Conservation (phyloP, 2,113 vertebrate species). For the Cheirogaleus medius region DNA sequence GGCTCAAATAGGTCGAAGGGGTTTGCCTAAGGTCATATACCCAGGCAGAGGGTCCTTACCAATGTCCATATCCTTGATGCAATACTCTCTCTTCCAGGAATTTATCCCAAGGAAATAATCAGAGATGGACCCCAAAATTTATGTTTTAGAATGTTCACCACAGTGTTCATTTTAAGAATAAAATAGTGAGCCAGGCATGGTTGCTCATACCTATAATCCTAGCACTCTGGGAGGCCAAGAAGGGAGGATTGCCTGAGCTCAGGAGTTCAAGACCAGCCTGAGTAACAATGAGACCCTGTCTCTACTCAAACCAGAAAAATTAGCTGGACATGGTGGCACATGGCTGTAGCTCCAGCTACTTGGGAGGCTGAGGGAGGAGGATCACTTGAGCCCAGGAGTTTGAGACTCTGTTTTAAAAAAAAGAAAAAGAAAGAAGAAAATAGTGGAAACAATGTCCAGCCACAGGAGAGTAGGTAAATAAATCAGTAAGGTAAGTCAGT, state of each 20-base stretch:
- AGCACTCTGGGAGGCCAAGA: too few species aligned
- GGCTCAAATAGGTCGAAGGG: neutral
- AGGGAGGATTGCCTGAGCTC: too few species aligned
- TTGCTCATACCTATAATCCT: too few species aligned
- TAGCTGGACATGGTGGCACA: too few species aligned
- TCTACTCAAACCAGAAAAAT: too few species aligned
- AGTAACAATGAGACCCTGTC: too few species aligned
- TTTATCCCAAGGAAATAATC: neutral
- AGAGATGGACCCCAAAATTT: neutral
- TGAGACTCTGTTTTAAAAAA: too few species aligned
- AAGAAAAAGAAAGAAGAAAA: neutral
- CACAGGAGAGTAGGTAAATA: neutral
- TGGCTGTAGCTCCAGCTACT: too few species aligned
- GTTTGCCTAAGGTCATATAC: neutral
- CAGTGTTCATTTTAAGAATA: slow-evolving; percentile 28
- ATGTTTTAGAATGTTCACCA: neutral
- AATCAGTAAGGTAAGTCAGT: neutral
- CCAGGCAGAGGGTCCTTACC: neutral
- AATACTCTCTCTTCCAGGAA: neutral
- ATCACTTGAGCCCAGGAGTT: too few species aligned
- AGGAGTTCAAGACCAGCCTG: too few species aligned
- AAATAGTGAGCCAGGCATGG: neutral
- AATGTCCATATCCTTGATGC: neutral
- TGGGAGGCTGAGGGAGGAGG: too few species aligned
- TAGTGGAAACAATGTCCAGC: neutral